Conservation (phyloP, 2,113 vertebrate species). For the Perca schrenkii region DNA sequence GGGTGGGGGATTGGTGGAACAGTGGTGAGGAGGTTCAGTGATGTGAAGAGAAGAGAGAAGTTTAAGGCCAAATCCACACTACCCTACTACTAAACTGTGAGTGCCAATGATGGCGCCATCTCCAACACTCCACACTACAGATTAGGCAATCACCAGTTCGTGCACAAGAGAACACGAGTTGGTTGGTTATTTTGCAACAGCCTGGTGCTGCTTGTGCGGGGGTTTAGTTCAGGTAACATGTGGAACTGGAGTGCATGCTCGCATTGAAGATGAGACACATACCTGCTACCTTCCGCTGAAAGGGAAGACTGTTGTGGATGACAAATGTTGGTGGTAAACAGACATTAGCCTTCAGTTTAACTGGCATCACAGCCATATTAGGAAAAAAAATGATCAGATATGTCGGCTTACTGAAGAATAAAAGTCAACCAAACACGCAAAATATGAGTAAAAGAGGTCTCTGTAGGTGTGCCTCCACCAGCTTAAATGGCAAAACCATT, state of each 20-base stretch:
- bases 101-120: background rate
- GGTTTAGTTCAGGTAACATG: background rate
- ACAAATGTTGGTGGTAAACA: background rate
- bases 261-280: background rate
- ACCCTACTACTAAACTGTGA: background rate
- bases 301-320: background rate
- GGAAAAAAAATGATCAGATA: background rate
- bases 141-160: background rate
- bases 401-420: background rate
- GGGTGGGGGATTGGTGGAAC: background rate
- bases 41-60: background rate
- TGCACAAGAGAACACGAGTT: background rate
- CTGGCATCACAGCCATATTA: background rate
- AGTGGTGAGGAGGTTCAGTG: background rate
- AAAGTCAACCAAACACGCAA: background rate
- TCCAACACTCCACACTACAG: background rate
- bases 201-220: background rate
- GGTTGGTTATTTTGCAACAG: background rate
- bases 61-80: background rate
- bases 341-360: background rate
- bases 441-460: background rate
- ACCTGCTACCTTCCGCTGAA: background rate
- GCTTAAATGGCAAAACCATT: background rate
- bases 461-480: background rate
- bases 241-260: background rate